Percentiles rank a stretch among this genome's conserved stretches.
These are phyloP conservation scores for Anas georgica DNA, from an alignment of 2,797 vertebrate species.

Conservation along the genomic window DNA sequence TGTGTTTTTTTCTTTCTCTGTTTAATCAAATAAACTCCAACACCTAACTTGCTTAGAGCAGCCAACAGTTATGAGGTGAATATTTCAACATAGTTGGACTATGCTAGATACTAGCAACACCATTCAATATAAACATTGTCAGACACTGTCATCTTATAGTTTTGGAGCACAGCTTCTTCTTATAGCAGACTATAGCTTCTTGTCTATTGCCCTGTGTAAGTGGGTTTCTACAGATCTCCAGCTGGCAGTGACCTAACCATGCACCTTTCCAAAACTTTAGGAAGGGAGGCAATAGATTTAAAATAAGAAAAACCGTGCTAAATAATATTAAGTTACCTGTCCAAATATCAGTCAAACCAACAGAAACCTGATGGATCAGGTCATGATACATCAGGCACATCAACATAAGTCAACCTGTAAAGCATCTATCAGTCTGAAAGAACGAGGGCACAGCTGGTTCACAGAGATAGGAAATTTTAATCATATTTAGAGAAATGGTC, in stretches of 20 bases:
- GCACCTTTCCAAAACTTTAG: background rate
- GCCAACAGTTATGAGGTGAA: background rate
- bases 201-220: background rate
- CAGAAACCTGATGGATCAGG: background rate
- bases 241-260: background rate
- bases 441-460: background rate
- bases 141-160: background rate
- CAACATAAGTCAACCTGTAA: background rate
- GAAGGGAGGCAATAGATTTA: background rate
- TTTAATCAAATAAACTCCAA: background rate
- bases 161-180: too few species aligned
- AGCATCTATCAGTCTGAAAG: background rate
- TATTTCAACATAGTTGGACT: background rate
- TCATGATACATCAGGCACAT: background rate
- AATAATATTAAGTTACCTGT: background rate
- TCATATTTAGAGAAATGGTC: background rate
- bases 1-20: fast-evolving
- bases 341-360: background rate
- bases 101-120: background rate
- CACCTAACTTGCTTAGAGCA: background rate
- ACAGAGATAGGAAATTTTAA: background rate
- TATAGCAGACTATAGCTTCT: background rate
- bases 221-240: background rate
- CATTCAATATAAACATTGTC: background rate
- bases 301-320: background rate